A percentile compares a stretch with the other conserved stretches of the same genome.
These are phyloP conservation scores for Dendroctonus valens DNA, from an alignment of 1,140 invertebrate species.

Conservation along the genomic window DNA sequence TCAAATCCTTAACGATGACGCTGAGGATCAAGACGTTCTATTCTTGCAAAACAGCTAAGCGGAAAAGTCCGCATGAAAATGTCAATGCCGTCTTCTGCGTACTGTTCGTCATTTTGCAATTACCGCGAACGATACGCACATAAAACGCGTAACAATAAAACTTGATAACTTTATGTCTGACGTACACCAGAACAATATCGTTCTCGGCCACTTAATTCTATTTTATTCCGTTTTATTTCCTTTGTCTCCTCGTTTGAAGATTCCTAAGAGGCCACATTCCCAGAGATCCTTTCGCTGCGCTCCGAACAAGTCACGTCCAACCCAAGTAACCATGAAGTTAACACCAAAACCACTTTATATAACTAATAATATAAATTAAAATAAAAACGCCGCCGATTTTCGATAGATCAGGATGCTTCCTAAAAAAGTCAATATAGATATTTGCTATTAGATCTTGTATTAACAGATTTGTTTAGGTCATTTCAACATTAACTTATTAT, in stretches of 20 bases:
- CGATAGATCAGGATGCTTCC: too few species aligned
- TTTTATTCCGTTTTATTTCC: neutral
- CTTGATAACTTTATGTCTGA: slow-evolving; percentile 8
- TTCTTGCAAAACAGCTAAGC: too few species aligned
- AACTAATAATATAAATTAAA: neutral
- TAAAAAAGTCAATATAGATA: too few species aligned
- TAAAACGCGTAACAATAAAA: neutral
- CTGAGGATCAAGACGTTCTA: too few species aligned
- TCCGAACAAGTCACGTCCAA: slow-evolving; percentile 13
- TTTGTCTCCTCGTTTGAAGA: slow-evolving; percentile 8
- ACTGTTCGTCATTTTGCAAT: neutral
- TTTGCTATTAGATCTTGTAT: too few species aligned
- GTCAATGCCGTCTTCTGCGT: too few species aligned
- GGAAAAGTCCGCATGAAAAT: too few species aligned
- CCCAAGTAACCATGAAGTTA: slow-evolving; percentile 15
- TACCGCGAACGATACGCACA: neutral
- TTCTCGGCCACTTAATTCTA: slow-evolving; percentile 12
- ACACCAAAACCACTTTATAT: slow-evolving; percentile 14
- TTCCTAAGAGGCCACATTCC: slow-evolving; percentile 13
- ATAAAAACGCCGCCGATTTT: too few species aligned
- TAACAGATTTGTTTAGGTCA: too few species aligned
- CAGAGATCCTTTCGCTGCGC: slow-evolving; percentile 13
- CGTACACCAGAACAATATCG: neutral
- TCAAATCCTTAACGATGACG: too few species aligned
- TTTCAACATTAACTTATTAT: too few species aligned